Evolutionary conservation across 2,113 vertebrate species (phyloP).

Genomic region (Axis porcinus): DNA sequence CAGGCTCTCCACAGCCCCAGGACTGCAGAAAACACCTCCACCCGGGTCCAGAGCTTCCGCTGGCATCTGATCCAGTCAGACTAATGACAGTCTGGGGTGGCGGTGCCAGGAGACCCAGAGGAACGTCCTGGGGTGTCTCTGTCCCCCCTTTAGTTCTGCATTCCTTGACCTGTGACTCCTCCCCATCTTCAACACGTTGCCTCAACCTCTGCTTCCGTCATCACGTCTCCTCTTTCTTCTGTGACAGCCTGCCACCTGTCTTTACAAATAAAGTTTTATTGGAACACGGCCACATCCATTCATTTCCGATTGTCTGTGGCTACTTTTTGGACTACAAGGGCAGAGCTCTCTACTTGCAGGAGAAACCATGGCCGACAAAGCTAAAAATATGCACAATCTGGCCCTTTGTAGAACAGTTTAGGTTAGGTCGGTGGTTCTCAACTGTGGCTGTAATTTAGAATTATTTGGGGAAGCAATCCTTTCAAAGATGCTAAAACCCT

Average conservation of each 20-base stretch:
- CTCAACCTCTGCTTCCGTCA: neutral
- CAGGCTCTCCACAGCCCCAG: slow-evolving; percentile 60
- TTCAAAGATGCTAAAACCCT: neutral
- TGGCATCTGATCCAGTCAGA: slow-evolving; percentile 58
- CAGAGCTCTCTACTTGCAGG: neutral
- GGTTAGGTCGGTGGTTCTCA: neutral
- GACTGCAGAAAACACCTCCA: slow-evolving; percentile 51
- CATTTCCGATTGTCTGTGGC: neutral
- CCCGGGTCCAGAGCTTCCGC: neutral
- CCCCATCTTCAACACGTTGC: neutral
- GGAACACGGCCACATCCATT: neutral
- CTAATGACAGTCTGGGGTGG: neutral
- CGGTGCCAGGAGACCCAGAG: neutral
- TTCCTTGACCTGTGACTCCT: neutral
- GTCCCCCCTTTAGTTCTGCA: neutral
- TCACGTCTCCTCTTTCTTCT: neutral
- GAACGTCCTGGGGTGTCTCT: neutral
- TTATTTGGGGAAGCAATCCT: neutral
- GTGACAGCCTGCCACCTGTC: neutral
- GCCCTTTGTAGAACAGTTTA: neutral
- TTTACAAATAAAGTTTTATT: neutral
- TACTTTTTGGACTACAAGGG: neutral
- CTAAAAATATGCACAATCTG: neutral
- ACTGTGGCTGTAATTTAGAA: neutral
- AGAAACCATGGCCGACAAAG: neutral